Conservation (phyloP, 2,888 invertebrate genomes). For the Cheilosia impressa region DNA sequence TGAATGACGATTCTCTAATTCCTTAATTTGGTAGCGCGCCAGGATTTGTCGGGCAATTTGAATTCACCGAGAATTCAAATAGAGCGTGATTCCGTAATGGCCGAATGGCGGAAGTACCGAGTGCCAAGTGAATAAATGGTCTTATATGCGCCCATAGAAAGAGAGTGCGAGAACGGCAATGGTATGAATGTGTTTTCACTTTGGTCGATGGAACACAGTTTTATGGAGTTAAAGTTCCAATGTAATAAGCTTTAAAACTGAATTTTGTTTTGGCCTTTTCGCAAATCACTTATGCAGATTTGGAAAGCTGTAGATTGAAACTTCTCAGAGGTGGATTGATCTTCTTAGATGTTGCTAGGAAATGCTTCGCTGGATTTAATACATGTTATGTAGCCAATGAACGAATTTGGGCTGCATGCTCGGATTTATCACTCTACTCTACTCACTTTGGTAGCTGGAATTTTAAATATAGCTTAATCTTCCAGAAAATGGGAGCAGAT, state of each 20-base stretch:
- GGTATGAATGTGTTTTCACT: slow-evolving; percentile 3
- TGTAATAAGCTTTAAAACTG: slow-evolving; percentile 19
- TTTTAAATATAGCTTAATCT: too few species aligned
- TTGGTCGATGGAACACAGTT: not conserved
- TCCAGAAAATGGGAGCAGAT: too few species aligned
- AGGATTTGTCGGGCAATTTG: slow-evolving; percentile 74
- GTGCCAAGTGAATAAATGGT: slow-evolving; percentile 72
- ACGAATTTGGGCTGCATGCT: too few species aligned
- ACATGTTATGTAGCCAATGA: too few species aligned
- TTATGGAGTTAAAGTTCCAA: slow-evolving; percentile 14
- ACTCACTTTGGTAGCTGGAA: too few species aligned
- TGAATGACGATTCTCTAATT: slow-evolving; percentile 75
- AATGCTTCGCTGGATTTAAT: too few species aligned
- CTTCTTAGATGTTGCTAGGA: not conserved
- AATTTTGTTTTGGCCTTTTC: too few species aligned
- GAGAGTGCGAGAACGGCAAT: not conserved
- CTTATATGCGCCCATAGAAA: slow-evolving; percentile 24
- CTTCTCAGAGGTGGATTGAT: not conserved
- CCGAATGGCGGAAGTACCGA: slow-evolving; percentile 63
- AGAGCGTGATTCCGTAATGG: slow-evolving; percentile 75
- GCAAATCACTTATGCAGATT: not conserved
- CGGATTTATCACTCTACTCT: too few species aligned
- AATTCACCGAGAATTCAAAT: slow-evolving; percentile 73
- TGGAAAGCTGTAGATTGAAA: not conserved
- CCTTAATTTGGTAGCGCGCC: slow-evolving; percentile 74